Evolutionary conservation across 1,140 invertebrate genomes (phyloP).

Genomic region (Sipha flava): DNA sequence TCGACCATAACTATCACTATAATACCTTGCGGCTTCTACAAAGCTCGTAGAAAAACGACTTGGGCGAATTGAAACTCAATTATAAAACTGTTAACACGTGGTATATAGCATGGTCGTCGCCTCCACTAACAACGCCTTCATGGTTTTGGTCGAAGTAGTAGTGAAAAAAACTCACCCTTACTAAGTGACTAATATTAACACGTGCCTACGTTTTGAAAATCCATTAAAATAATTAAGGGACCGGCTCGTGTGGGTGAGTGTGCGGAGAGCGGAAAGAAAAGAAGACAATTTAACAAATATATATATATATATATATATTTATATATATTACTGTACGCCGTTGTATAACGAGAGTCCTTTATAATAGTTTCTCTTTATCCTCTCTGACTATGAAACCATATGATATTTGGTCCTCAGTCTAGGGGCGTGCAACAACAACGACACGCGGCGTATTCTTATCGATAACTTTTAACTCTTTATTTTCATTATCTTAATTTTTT

Average conservation of each 20-base stretch:
- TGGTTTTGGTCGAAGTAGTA: too few species aligned
- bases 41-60: neutral
- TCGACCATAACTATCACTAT: too few species aligned
- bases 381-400: neutral
- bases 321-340: neutral
- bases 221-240: slow-evolving; percentile 14
- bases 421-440: too few species aligned
- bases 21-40: neutral
- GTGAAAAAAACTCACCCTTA: too few species aligned
- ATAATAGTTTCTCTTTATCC: neutral
- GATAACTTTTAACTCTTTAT: neutral
- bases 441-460: neutral
- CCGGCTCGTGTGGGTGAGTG: too few species aligned
- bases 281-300: neutral
- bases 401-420: too few species aligned
- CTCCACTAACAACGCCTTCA: too few species aligned
- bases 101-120: too few species aligned
- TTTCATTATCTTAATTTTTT: too few species aligned
- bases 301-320: neutral
- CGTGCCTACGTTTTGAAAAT: neutral
- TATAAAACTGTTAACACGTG: too few species aligned
- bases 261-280: neutral
- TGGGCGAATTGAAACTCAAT: neutral
- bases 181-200: too few species aligned
- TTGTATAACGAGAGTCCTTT: neutral